phyloP scores from a whole-genome alignment of 92 coral and sea anemone species.

The Parazoanthus swiftii region DNA sequence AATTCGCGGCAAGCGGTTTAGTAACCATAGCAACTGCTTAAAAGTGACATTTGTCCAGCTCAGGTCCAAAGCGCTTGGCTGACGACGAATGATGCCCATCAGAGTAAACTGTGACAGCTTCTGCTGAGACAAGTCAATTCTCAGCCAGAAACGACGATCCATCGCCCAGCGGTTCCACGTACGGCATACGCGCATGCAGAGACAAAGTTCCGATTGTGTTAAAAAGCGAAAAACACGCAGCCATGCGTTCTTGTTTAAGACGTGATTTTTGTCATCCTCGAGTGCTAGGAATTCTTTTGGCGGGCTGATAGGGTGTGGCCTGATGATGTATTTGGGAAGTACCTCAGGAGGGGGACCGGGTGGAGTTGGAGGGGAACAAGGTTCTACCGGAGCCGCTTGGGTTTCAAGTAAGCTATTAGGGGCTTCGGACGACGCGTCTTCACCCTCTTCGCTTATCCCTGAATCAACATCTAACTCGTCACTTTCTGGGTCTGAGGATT shows the following conservation, averaged over 20 bases:
- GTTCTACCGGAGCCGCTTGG: slow-evolving; percentile 49
- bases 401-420: slow-evolving; percentile 46
- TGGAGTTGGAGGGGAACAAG: slow-evolving; percentile 61
- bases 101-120: slow-evolving; percentile 69
- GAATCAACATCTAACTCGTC: slow-evolving; percentile 48
- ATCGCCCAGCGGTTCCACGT: slow-evolving; percentile 99
- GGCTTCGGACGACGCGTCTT: slow-evolving; percentile 36
- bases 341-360: slow-evolving; percentile 93
- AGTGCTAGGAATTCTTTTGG: slow-evolving; percentile 73
- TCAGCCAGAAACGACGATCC: slow-evolving; percentile 87
- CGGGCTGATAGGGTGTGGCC: slow-evolving; percentile 88
- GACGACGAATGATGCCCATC: slow-evolving; percentile 95
- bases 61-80: slow-evolving; percentile 82
- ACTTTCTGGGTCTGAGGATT: slow-evolving; percentile 70
- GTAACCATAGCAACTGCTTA: slow-evolving; percentile 91
- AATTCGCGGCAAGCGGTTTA: slow-evolving; percentile 85
- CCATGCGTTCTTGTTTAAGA: slow-evolving; percentile 77
- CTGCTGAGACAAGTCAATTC: slow-evolving; percentile 74
- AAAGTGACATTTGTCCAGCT: slow-evolving; percentile 95
- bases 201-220: slow-evolving; percentile 70
- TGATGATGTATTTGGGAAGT: slow-evolving; percentile 75
- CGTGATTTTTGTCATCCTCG: slow-evolving; percentile 67
- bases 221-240: slow-evolving; percentile 73
- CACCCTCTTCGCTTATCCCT: slow-evolving; percentile 39
- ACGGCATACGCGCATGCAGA: slow-evolving; percentile 98